These are phyloP conservation scores for Passer domesticus DNA, from an alignment of 2,113 vertebrate species.

Conservation along the genomic window DNA sequence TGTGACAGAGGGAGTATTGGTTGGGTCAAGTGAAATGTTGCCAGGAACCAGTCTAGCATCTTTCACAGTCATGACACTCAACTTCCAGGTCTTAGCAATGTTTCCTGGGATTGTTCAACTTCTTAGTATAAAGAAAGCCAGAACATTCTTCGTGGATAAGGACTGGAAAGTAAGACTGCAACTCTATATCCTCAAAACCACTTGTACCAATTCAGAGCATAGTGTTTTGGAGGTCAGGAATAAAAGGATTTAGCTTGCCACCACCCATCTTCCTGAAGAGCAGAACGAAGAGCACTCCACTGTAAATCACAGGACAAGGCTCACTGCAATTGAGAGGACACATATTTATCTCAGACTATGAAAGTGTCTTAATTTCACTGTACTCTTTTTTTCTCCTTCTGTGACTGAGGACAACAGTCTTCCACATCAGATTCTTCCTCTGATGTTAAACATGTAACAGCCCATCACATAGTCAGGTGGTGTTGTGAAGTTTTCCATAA, in stretches of 20 bases:
- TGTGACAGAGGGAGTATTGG: neutral
- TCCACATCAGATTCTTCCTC: neutral
- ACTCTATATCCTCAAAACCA: neutral
- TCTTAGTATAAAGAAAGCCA: neutral
- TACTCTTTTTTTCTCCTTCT: neutral
- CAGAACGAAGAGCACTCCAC: neutral
- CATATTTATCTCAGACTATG: neutral
- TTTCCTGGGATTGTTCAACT: neutral
- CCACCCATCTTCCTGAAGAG: neutral
- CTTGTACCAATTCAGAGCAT: neutral
- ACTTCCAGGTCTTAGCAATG: neutral
- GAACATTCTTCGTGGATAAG: neutral
- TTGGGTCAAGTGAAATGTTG: neutral
- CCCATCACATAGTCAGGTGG: neutral
- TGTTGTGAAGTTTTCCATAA: neutral
- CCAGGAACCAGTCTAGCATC: neutral
- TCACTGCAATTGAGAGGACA: neutral
- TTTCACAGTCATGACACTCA: fast-evolving
- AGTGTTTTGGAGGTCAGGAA: neutral
- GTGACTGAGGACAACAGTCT: neutral
- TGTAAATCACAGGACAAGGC: neutral
- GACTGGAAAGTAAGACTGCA: neutral
- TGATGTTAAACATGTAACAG: neutral
- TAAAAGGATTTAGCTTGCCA: neutral
- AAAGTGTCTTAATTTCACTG: neutral